Percentiles rank a stretch among this genome's conserved stretches.
Evolutionary conservation across 2,797 vertebrate genomes (phyloP).

Genomic region (Chanos chanos): DNA sequence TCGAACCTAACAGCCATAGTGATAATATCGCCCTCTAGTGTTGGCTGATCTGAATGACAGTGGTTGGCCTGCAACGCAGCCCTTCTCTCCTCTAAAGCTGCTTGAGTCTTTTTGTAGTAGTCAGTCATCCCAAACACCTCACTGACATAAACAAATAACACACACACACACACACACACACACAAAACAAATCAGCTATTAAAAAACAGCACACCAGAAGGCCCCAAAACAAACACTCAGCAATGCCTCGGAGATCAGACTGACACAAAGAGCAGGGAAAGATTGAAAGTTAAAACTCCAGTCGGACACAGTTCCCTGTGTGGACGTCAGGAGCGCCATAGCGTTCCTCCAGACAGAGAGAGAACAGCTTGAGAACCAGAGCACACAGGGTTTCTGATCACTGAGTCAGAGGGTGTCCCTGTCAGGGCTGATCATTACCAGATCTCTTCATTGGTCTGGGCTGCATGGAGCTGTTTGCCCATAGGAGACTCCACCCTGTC

Average conservation of each 20-base stretch:
- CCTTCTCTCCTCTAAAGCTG: slow-evolving; percentile 63
- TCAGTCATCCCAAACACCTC: slow-evolving; percentile 79
- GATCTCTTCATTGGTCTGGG: slow-evolving; percentile 85
- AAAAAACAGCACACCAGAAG: too few species aligned
- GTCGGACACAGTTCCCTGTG: too few species aligned
- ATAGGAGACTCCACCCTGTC: slow-evolving; percentile 86
- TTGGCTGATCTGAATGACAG: slow-evolving; percentile 50
- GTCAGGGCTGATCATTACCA: slow-evolving; percentile 81
- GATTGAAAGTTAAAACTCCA: too few species aligned
- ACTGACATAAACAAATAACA: slow-evolving; percentile 61
- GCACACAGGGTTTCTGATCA: not conserved
- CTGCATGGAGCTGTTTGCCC: slow-evolving; percentile 86
- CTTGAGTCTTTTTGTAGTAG: slow-evolving; percentile 73
- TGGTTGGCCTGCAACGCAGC: slow-evolving; percentile 56
- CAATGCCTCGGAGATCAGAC: too few species aligned
- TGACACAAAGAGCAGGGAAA: too few species aligned
- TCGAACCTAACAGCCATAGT: slow-evolving; percentile 88
- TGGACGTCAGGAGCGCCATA: too few species aligned
- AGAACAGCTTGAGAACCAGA: too few species aligned
- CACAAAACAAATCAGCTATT: not conserved
- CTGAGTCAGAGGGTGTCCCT: too few species aligned
- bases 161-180: not conserved
- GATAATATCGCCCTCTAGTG: slow-evolving; percentile 74
- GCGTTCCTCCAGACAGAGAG: not conserved
- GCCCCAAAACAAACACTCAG: too few species aligned